Conservation (phyloP, 2,797 vertebrate species). For the Sebastes reedi region DNA sequence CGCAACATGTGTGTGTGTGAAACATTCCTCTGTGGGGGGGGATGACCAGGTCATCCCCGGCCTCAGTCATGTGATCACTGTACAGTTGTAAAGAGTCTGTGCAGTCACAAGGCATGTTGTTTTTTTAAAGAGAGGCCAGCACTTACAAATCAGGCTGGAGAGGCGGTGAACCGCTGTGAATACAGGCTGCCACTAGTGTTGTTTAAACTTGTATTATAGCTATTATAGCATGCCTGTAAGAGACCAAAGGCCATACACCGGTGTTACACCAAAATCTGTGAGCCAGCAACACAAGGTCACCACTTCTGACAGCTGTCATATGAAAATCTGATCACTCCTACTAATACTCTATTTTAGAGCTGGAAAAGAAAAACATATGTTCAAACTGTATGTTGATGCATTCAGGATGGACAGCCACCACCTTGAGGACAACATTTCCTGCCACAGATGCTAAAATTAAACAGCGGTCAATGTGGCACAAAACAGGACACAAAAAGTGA, state of each 20-base stretch:
- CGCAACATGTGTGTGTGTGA: conserved; percentile 30
- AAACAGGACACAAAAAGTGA: background rate
- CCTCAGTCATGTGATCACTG: conserved; percentile 37
- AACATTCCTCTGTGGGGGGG: conserved; percentile 56
- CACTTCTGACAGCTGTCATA: too few relatives aligned
- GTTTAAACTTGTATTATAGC: background rate
- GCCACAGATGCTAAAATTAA: background rate
- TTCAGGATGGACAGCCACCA: background rate
- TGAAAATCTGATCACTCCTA: too few relatives aligned
- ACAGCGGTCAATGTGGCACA: background rate
- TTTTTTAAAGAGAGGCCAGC: background rate
- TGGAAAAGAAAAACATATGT: background rate
- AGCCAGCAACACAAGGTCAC: too few relatives aligned
- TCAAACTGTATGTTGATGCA: background rate
- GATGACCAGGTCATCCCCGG: background rate
- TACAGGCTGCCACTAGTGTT: background rate
- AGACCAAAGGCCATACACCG: background rate
- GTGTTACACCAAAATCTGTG: too few relatives aligned
- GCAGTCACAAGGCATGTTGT: background rate
- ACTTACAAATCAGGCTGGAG: background rate
- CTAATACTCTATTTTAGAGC: background rate
- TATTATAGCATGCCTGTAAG: background rate
- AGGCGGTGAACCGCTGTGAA: background rate
- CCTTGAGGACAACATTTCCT: background rate
- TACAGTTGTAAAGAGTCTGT: background rate